Percentiles rank a stretch among this genome's conserved stretches.
Conservation (phyloP, 2,888 invertebrate genomes). For the Platypus cylindrus region DNA sequence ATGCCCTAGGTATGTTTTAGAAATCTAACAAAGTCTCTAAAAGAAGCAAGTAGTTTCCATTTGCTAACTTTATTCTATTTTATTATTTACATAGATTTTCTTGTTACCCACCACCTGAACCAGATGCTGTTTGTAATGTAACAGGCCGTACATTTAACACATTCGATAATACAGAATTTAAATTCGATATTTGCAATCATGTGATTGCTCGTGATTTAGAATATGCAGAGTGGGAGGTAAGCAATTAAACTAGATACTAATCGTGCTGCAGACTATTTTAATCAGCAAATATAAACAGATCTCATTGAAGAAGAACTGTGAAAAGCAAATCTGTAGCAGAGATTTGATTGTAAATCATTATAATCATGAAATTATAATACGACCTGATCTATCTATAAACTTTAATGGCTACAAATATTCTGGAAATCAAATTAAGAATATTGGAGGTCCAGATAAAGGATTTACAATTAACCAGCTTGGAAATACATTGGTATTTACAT, state of each 20-base stretch:
- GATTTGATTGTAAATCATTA: conserved; percentile 51
- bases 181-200: conserved; percentile 72
- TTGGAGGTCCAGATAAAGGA: conserved; percentile 45
- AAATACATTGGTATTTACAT: conserved; percentile 53
- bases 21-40: background rate
- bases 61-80: background rate
- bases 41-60: background rate
- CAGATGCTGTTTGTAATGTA: conserved; percentile 56
- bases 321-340: conserved; percentile 41
- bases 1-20: conserved; percentile 24
- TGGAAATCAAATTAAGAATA: conserved; percentile 46
- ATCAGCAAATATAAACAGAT: no score
- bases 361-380: conserved; percentile 44
- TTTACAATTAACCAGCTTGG: conserved; percentile 60
- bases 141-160: conserved; percentile 66
- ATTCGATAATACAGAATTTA: conserved; percentile 66
- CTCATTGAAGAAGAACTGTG: conserved; percentile 54
- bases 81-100: conserved; percentile 42
- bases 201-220: conserved; percentile 58
- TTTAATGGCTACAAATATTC: conserved; percentile 54
- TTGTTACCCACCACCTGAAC: conserved; percentile 50
- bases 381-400: conserved; percentile 51
- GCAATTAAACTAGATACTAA: no score
- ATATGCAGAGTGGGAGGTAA: conserved; percentile 55
- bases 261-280: no score